Conservation (phyloP, 2,797 vertebrate species). For the Intellagama lesueurii region DNA sequence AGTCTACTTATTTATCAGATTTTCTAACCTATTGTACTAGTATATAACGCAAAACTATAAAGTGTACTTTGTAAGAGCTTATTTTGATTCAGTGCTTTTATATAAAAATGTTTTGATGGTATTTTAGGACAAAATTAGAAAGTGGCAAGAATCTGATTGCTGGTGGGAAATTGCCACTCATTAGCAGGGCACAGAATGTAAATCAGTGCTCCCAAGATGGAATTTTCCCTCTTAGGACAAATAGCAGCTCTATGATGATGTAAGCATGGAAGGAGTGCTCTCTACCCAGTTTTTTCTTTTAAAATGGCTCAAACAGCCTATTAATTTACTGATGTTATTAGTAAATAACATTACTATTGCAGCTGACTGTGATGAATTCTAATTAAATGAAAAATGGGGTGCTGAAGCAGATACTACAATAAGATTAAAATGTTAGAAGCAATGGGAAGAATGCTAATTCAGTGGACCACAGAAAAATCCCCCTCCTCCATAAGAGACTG, state of each 20-base stretch:
- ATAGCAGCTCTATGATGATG: no score
- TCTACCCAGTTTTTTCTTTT: not conserved
- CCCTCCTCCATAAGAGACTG: constrained; percentile 60
- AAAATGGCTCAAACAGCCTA: not conserved
- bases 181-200: no score
- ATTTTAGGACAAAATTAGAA: not conserved
- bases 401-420: constrained; percentile 71
- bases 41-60: not conserved
- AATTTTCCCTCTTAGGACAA: no score
- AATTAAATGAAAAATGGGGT: constrained; percentile 61
- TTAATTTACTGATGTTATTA: not conserved
- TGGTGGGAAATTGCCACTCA: no score
- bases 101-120: not conserved
- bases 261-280: no score
- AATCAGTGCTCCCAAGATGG: no score
- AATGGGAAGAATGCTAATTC: constrained; percentile 70
- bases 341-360: not conserved
- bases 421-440: constrained; percentile 79
- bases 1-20: not conserved
- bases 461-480: constrained; percentile 31
- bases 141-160: no score
- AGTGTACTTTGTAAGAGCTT: not conserved
- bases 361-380: constrained; percentile 52
- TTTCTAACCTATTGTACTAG: not conserved
- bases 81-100: not conserved